Evolutionary conservation across 2,797 vertebrate genomes (phyloP), one percentile per base, ranked within the genome.

Genomic region (Chelon labrosus): DNA sequence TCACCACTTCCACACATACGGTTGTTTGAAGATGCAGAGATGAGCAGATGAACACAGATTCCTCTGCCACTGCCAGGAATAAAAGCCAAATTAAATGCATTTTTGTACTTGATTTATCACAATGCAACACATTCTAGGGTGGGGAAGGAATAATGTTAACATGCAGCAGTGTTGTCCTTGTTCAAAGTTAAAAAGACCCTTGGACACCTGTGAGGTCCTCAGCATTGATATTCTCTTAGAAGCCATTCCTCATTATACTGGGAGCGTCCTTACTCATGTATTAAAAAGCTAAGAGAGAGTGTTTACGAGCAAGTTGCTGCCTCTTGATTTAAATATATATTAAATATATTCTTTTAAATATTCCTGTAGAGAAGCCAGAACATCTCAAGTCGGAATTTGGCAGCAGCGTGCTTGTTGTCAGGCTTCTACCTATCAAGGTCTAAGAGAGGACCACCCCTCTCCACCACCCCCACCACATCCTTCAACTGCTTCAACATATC

Each of bases 171-270:
- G 0, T 12, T 25, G 61, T 76, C 68, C 55, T 78, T 77, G 66
- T 54, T 73, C 59, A 68, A 57, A 83, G 68, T 70, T 75, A 73
- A 80, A 78, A 80, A 22, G 68, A 70, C 42, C 39, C n/a, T 39
- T 6, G 39, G 44, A 74, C 74, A 75, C 68, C 65, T 70, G 54
- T 55, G 55, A 78, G 78, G 74, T 76, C 38, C 49, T 55, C 31
- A 47, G 27, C 68, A 71, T 76, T 86, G 71, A 75, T 63, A 70
- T 78, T 81, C 65, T 65, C 62, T 41, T 39, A 22, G 17, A 50
- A 61, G 68, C 27, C 57, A n/a, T 71, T 79, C 81, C 70, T 80
- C 69, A 75, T 85, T 78, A 56, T 53, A 57, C 70, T 10, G 41
- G 52, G 47, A 68, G 69, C 51, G 56, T 74, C 58, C 55, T 22